These are phyloP conservation scores for Parasteatoda tepidariorum DNA, from an alignment of 1,140 invertebrate species.

Conservation along the genomic window DNA sequence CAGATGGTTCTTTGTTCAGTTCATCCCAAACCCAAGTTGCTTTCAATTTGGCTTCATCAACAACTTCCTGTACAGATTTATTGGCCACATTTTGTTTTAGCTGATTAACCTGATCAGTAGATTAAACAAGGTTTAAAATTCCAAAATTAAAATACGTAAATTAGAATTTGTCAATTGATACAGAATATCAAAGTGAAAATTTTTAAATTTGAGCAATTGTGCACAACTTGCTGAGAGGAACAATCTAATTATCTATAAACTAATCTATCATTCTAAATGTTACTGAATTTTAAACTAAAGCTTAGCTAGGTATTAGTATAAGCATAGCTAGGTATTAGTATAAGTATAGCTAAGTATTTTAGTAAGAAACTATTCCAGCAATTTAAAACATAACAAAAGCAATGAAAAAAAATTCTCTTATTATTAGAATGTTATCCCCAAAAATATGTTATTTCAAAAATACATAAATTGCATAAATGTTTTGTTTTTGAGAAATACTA, in stretches of 20 bases:
- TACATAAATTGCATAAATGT: no score
- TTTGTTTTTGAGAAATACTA: no score
- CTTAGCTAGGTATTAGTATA: background rate
- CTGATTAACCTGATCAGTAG: conserved; percentile 24
- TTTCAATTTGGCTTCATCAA: conserved; percentile 56
- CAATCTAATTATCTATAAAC: no score
- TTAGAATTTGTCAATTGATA: no score
- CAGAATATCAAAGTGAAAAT: background rate
- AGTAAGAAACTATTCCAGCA: background rate
- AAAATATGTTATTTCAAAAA: no score
- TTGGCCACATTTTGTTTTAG: conserved; percentile 36
- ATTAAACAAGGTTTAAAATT: background rate
- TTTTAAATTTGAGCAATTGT: background rate
- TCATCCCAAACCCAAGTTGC: conserved; percentile 58
- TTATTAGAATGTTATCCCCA: no score
- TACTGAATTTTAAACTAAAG: no score
- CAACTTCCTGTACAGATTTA: conserved; percentile 39
- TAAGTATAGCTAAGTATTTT: background rate
- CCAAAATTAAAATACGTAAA: background rate
- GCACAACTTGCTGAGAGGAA: no score
- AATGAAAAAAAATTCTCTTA: background rate
- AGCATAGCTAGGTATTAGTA: background rate
- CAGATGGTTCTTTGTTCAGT: conserved; percentile 53
- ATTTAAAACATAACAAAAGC: background rate
- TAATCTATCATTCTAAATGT: no score